Conservation (phyloP, 2,888 invertebrate genomes). For the Pedicia rivosa region DNA sequence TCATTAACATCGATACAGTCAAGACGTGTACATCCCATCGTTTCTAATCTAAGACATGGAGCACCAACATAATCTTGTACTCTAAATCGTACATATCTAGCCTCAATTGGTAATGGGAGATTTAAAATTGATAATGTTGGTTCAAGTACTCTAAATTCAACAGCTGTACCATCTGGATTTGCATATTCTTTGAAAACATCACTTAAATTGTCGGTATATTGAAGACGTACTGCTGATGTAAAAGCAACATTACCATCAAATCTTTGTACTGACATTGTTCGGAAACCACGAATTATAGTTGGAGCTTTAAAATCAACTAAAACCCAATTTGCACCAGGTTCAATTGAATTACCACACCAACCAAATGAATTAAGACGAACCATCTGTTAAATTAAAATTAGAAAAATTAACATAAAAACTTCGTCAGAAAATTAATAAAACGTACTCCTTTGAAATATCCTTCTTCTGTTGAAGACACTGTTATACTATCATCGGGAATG, state of each 20-base stretch:
- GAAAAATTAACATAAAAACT: background rate
- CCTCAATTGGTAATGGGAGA: conserved; percentile 80
- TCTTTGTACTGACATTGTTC: conserved; percentile 76
- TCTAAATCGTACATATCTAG: conserved; percentile 72
- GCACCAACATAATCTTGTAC: conserved; percentile 77
- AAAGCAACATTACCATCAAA: conserved; percentile 73
- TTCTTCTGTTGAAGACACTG: conserved; percentile 64
- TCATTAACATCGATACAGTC: conserved; percentile 84
- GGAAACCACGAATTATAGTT: conserved; percentile 75
- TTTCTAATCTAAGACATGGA: conserved; percentile 76
- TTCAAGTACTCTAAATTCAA: conserved; percentile 79
- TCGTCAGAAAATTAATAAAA: conserved; percentile 3
- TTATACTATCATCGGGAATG: conserved; percentile 78
- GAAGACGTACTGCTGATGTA: conserved; percentile 71
- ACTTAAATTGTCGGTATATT: conserved; percentile 77
- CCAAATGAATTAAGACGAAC: conserved; percentile 70
- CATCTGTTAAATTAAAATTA: conserved; percentile 36
- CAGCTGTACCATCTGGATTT: conserved; percentile 83
- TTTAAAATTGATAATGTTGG: conserved; percentile 83
- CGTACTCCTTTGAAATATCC: conserved; percentile 69
- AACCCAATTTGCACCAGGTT: conserved; percentile 81
- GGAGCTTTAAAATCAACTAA: conserved; percentile 76
- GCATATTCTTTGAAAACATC: conserved; percentile 83
- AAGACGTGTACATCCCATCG: conserved; percentile 83
- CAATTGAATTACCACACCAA: conserved; percentile 79